Conservation (phyloP, 64 coral and sea anemone genomes). For the Cladopsammia gracilis region DNA sequence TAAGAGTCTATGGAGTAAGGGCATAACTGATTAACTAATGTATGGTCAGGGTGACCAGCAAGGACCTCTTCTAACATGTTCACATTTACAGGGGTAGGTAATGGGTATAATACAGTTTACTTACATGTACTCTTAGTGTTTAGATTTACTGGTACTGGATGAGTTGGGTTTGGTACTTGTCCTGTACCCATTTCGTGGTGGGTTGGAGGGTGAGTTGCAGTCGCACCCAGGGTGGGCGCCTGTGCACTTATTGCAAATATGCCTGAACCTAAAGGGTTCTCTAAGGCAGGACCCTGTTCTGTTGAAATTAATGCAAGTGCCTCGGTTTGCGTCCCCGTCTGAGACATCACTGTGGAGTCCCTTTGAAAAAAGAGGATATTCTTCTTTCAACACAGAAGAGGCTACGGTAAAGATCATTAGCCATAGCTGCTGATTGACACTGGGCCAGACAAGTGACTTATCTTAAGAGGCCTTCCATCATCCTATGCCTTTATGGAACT, state of each 20-base stretch:
- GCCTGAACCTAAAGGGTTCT: background rate
- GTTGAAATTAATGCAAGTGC: constrained; percentile 23
- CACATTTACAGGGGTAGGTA: constrained; percentile 29
- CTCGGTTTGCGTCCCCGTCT: background rate
- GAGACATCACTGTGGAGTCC: constrained; percentile 29
- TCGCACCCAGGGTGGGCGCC: constrained; percentile 1
- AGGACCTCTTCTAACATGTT: background rate
- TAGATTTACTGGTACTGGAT: background rate
- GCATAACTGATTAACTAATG: background rate
- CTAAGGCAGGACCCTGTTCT: background rate
- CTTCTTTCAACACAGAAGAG: background rate
- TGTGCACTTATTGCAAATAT: background rate
- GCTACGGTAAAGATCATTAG: constrained; percentile 45
- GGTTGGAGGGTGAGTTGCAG: background rate
- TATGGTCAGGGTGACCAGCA: background rate
- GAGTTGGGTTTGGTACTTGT: background rate
- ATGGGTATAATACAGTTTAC: background rate
- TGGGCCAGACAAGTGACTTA: constrained; percentile 28
- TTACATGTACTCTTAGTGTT: background rate
- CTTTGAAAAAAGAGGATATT: constrained; percentile 37
- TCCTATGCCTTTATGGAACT: constrained; percentile 25
- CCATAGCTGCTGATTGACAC: constrained; percentile 56
- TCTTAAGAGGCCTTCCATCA: constrained; percentile 12
- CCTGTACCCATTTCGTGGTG: background rate
- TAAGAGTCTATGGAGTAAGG: too few species aligned